Evolutionary conservation across 2,113 vertebrate species (phyloP).

Genomic region (Dromaius novaehollandiae): DNA sequence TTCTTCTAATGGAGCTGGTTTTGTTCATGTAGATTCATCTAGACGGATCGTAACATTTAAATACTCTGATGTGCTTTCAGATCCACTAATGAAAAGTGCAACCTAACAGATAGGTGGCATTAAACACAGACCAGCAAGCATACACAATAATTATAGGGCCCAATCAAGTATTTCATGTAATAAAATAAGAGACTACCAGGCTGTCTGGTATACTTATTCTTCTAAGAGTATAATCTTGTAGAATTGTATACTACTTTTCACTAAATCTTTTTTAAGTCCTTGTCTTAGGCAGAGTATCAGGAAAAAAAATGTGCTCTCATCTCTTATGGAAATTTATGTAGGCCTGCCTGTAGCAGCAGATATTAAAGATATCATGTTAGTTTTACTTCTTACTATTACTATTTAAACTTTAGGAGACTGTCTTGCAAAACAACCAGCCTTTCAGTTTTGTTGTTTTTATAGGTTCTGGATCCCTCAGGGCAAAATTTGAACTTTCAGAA

Average conservation of each 20-base stretch:
- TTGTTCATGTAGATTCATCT: neutral
- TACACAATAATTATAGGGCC: neutral
- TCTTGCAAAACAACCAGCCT: neutral
- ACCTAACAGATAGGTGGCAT: neutral
- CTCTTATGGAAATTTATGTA: neutral
- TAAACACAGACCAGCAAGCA: neutral
- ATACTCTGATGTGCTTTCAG: neutral
- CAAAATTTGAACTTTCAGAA: slow-evolving; percentile 94
- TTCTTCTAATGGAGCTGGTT: neutral
- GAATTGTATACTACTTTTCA: neutral
- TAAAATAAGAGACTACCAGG: neutral
- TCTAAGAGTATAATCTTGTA: neutral
- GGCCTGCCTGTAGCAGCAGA: neutral
- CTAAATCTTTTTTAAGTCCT: neutral
- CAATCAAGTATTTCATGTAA: neutral
- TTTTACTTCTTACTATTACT: neutral
- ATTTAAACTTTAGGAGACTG: neutral
- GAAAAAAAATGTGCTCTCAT: neutral
- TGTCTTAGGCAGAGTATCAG: neutral
- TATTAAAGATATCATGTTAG: neutral
- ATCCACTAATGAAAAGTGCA: neutral
- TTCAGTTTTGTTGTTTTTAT: neutral
- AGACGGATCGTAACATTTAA: neutral
- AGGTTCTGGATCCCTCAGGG: slow-evolving; percentile 94
- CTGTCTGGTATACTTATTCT: neutral